Percentiles rank a stretch among this genome's conserved stretches.
These are phyloP conservation scores for Psettodes erumei DNA, from an alignment of 2,113 vertebrate species.

Conservation along the genomic window DNA sequence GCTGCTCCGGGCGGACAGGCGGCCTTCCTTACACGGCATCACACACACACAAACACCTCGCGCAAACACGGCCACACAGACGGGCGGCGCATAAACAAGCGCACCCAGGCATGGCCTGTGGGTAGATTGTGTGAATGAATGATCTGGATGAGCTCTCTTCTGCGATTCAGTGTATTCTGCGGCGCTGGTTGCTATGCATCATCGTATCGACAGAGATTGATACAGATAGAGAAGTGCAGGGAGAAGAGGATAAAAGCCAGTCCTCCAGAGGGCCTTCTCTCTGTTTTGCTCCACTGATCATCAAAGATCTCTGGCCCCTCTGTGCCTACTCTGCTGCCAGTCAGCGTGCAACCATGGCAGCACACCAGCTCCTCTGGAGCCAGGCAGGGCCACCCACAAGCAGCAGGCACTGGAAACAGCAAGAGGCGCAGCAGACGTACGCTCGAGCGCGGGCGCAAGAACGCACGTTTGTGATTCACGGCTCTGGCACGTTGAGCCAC, in stretches of 20 bases:
- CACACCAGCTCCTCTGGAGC: conserved; percentile 47
- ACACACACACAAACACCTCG: not conserved
- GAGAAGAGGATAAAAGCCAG: conserved; percentile 57
- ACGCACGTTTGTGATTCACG: conserved; percentile 40
- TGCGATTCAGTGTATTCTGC: conserved; percentile 38
- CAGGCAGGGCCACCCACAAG: conserved; percentile 48
- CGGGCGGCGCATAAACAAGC: conserved; percentile 46
- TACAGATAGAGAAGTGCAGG: conserved; percentile 39
- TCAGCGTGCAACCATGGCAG: conserved; percentile 57
- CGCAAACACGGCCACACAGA: conserved; percentile 7
- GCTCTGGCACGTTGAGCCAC: conserved; percentile 12
- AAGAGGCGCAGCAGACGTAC: conserved; percentile 1
- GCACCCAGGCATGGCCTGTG: conserved; percentile 44
- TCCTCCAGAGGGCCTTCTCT: conserved; percentile 50
- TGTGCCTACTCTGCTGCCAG: conserved; percentile 50
- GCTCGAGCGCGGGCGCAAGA: conserved; percentile 31
- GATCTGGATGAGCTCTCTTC: conserved; percentile 49
- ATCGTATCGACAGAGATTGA: conserved; percentile 43
- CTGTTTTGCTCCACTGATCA: conserved; percentile 53
- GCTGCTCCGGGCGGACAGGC: conserved; percentile 27
- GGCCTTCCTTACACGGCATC: conserved; percentile 25
- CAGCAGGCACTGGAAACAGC: conserved; percentile 15
- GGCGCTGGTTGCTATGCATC: conserved; percentile 31
- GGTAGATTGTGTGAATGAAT: conserved; percentile 47
- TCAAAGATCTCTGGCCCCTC: conserved; percentile 57